A percentile compares a stretch with the other conserved stretches of the same genome.
Conservation (phyloP, 2,888 invertebrate species). For the Rotaria magnacalcarata region DNA sequence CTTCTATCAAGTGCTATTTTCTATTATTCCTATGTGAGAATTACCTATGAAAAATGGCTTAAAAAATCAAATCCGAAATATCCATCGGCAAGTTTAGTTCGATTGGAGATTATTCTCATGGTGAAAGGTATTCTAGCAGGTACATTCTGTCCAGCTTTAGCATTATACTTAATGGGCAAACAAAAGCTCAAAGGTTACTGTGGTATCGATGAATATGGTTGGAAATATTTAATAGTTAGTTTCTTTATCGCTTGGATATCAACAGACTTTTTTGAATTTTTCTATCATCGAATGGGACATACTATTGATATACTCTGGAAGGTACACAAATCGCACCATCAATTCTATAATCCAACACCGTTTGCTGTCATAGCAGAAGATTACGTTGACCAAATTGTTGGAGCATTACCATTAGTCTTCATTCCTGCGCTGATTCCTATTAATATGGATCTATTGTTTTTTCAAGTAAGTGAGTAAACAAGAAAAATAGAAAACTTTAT, state of each 20-base stretch:
- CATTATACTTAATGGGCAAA: background rate
- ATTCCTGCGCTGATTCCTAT: background rate
- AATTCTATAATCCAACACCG: conserved; percentile 19
- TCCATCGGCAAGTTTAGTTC: background rate
- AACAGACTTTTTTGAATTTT: conserved; percentile 20
- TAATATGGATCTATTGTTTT: conserved; percentile 11
- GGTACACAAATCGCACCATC: conserved; percentile 17
- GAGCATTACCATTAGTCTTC: background rate
- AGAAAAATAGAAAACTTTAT: no score
- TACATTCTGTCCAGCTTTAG: conserved; percentile 2
- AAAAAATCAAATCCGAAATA: conserved; percentile 27
- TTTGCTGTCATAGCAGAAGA: conserved; percentile 18
- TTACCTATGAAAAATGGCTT: conserved; percentile 24
- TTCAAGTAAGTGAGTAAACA: background rate
- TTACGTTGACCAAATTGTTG: background rate
- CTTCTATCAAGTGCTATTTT: background rate
- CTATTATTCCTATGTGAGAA: conserved; percentile 6
- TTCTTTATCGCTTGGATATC: background rate
- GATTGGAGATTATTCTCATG: background rate
- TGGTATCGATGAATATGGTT: background rate
- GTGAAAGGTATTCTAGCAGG: background rate
- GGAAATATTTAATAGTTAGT: background rate
- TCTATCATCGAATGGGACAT: conserved; percentile 24
- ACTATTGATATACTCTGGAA: background rate
- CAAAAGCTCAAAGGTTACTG: background rate